These are phyloP conservation scores for Oncorhynchus clarkii DNA, from an alignment of 2,113 vertebrate genomes.

Conservation along the genomic window DNA sequence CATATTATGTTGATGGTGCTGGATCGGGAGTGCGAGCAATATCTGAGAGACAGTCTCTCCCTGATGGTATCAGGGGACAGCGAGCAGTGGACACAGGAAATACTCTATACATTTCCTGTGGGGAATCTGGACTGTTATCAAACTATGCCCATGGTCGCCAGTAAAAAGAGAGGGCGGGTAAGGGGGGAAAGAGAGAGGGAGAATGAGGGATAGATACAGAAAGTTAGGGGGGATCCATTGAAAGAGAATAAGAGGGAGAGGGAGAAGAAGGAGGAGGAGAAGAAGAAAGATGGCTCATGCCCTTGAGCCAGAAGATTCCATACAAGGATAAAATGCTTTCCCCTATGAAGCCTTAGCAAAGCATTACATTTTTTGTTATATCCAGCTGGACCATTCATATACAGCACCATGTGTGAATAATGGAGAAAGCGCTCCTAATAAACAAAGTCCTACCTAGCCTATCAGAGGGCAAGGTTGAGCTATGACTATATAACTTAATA, in stretches of 20 bases:
- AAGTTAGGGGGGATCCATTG: neutral
- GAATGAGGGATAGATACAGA: neutral
- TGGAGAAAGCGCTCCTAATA: too few relatives aligned
- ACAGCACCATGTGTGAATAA: too few relatives aligned
- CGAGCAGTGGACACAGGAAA: constrained; percentile 62
- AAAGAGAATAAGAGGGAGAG: constrained; percentile 5
- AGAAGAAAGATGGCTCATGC: constrained; percentile 31
- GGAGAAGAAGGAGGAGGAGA: constrained; percentile 12
- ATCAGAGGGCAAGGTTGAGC: too few relatives aligned
- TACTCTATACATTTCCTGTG: constrained; percentile 41
- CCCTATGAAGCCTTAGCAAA: constrained; percentile 38
- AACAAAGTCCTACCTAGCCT: too few relatives aligned
- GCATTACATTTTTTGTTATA: constrained; percentile 5
- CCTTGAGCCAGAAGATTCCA: constrained; percentile 31
- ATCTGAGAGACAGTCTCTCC: constrained; percentile 35
- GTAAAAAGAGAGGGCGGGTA: constrained; percentile 7
- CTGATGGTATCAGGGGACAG: constrained; percentile 59
- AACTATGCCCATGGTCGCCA: constrained; percentile 6
- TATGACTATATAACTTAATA: too few relatives aligned
- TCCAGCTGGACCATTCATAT: too few relatives aligned
- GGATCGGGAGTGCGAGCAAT: constrained; percentile 33
- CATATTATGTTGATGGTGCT: constrained; percentile 41
- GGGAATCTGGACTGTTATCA: constrained; percentile 25
- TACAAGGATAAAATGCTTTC: constrained; percentile 36
- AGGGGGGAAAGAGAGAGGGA: neutral